Conservation (phyloP, 2,888 invertebrate species). For the Spilarctia lutea region DNA sequence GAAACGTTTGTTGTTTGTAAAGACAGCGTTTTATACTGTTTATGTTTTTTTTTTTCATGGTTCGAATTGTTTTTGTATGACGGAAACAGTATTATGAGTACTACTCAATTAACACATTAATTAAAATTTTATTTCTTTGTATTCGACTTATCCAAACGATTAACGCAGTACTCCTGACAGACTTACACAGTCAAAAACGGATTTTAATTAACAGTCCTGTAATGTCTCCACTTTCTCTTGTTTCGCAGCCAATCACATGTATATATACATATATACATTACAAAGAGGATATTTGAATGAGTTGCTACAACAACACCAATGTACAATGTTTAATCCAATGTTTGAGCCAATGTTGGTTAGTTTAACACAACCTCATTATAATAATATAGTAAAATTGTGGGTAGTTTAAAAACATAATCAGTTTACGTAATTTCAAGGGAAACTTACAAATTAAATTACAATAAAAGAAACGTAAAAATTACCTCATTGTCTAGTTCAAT, state of each 20-base stretch:
- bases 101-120: too few relatives aligned
- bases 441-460: not conserved
- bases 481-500: not conserved
- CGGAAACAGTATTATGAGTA: too few relatives aligned
- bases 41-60: not conserved
- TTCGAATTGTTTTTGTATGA: not conserved
- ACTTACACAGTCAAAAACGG: not conserved
- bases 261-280: constrained; percentile 31
- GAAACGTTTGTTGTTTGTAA: too few relatives aligned
- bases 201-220: not conserved
- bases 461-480: not conserved
- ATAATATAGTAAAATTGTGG: not conserved
- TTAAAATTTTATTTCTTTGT: too few relatives aligned
- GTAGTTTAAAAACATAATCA: constrained; percentile 3
- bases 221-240: constrained; percentile 1
- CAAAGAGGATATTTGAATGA: constrained; percentile 39
- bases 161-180: not conserved
- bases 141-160: not conserved
- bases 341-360: constrained; percentile 33
- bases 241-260: not conserved
- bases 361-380: constrained; percentile 38
- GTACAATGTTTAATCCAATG: constrained; percentile 22
- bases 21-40: not conserved
- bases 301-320: constrained; percentile 18
- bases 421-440: not conserved